Conservation (phyloP, 2,797 vertebrate species). For the Dendrocincla tyrannina region DNA sequence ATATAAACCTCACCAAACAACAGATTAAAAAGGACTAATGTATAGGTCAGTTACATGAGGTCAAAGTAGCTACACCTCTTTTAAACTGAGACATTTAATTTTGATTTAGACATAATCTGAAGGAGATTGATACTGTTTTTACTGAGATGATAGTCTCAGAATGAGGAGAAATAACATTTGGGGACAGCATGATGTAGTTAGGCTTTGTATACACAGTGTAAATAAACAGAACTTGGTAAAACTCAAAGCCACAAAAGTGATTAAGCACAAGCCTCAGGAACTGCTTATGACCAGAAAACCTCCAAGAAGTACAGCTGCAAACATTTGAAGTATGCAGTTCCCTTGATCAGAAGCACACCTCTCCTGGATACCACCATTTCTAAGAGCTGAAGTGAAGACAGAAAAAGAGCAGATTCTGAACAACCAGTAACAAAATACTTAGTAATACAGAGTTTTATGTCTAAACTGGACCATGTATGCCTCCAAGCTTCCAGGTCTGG, state of each 20-base stretch:
- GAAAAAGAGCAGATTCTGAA: background rate
- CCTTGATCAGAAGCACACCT: background rate
- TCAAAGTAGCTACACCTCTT: background rate
- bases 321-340: background rate
- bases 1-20: background rate
- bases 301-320: constrained; percentile 11
- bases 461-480: accelerated
- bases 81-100: background rate
- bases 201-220: background rate
- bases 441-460: background rate
- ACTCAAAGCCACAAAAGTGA: constrained; percentile 11
- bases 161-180: background rate
- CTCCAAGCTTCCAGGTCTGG: background rate
- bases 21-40: background rate
- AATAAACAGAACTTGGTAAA: constrained; percentile 36
- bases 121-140: background rate
- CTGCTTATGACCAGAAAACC: background rate
- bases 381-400: background rate
- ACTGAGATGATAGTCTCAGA: background rate
- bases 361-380: background rate
- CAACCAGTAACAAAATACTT: background rate
- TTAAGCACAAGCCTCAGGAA: background rate
- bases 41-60: background rate
- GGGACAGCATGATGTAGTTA: background rate
- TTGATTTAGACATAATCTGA: background rate